Evolutionary conservation across 2,113 vertebrate species (phyloP), one percentile per base, ranked within the genome.

Genomic region (Pantherophis guttatus): DNA sequence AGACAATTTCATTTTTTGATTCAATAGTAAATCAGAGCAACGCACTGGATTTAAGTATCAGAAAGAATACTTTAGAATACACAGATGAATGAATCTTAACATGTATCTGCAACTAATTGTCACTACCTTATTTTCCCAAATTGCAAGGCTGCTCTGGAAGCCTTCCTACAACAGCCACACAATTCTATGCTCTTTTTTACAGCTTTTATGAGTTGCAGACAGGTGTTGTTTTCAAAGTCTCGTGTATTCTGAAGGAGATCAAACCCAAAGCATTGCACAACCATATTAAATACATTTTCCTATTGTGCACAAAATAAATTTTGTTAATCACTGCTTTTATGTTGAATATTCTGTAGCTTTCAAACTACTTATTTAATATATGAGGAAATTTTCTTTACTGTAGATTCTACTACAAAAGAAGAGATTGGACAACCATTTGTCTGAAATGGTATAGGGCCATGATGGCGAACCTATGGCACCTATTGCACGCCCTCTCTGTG

Each of bases 271-370:
- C 33, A 81, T 81, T 81, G 33, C 17, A 81, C 75, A 81, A 81
- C 33, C 33, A 81, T 81, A 81, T 81, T 81, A 97, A 96, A 97
- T 96, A 97, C 94, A 50, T 90, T 96, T 96, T 95, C 96, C 93
- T 95, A 62, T 94, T 95, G 93, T 95, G 93, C 93, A 95, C 86
- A 89, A 92, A 95, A 95, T 96, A 97, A 96, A 96, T 95, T 97
- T 90, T 0, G 1, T 97, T 96, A 96, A 97, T 97, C 96, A 97
- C 90, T 92, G 93, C 93, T 90, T 24, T 94, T 95, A 96, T 96
- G 96, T 97, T 97, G 96, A 97, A 96, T 94, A 94, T 93, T 96
- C 95, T 95, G 93, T 95, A 96, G 95, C 94, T 94, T 96, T 92
- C 93, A 96, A 94, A 94, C 90, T 95, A 94, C 91, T 55, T 0